These are phyloP conservation scores for Gallinago nigripennis DNA, from an alignment of 2,797 vertebrate species.

Conservation along the genomic window DNA sequence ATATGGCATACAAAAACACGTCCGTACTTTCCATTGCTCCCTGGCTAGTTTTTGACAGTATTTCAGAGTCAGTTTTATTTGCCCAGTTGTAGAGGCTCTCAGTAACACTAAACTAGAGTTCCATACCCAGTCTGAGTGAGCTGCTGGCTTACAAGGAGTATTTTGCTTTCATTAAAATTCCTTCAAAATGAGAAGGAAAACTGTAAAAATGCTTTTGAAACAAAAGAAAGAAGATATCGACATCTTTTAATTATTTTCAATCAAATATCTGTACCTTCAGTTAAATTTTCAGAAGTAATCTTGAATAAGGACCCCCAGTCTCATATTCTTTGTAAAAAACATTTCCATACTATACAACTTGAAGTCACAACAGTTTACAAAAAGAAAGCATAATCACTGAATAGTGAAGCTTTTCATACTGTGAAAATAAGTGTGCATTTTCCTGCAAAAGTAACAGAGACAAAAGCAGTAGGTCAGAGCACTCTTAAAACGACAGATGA, in stretches of 20 bases:
- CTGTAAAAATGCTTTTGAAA: background rate
- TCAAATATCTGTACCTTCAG: slow-evolving; percentile 18
- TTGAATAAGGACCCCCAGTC: background rate
- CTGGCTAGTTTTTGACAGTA: background rate
- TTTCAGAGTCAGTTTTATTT: background rate
- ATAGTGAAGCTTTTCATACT: background rate
- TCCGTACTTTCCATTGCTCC: background rate
- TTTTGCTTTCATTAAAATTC: background rate
- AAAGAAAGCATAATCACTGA: background rate
- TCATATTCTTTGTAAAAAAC: background rate
- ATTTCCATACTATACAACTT: background rate
- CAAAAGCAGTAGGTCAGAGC: background rate
- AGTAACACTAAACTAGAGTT: background rate
- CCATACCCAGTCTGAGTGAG: background rate
- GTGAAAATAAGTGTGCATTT: background rate
- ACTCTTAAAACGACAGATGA: background rate
- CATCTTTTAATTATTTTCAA: background rate
- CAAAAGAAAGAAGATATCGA: background rate
- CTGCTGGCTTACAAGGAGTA: background rate
- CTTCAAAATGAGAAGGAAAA: background rate
- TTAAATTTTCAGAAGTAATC: slow-evolving; percentile 1
- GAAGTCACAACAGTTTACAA: background rate
- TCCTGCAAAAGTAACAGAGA: background rate
- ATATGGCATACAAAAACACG: background rate
- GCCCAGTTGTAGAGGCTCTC: background rate